Evolutionary conservation across 1,140 invertebrate genomes (phyloP).

Genomic region (Macrocentrus cingulum): DNA sequence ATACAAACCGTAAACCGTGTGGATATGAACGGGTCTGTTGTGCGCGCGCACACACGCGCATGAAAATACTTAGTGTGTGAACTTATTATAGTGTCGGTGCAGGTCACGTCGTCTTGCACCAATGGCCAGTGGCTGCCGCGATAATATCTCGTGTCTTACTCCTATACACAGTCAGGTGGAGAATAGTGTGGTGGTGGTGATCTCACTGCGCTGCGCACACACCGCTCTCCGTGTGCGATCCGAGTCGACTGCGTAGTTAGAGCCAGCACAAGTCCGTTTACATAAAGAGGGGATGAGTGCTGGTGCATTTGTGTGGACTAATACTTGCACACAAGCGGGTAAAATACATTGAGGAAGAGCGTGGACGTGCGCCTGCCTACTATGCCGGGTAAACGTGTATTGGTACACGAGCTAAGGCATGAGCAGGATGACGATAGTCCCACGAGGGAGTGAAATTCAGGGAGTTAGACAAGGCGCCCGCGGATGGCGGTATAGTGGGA

Average conservation of each 20-base stretch:
- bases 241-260: slow-evolving; percentile 25
- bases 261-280: slow-evolving; percentile 19
- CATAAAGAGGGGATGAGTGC: slow-evolving; percentile 16
- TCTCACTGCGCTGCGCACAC: not conserved
- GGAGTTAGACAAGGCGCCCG: slow-evolving; percentile 1
- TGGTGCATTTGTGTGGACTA: slow-evolving; percentile 4
- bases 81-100: not conserved
- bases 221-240: slow-evolving; percentile 6
- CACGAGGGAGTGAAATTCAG: slow-evolving; percentile 1
- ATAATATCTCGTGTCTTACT: not conserved
- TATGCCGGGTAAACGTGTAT: not conserved
- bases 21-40: slow-evolving; percentile 7
- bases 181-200: not conserved
- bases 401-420: not conserved
- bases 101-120: slow-evolving; percentile 2
- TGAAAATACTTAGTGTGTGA: too few species aligned
- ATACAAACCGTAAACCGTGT: slow-evolving; percentile 11
- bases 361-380: not conserved
- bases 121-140: not conserved
- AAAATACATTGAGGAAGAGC: not conserved
- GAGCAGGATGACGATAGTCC: not conserved
- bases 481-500: not conserved
- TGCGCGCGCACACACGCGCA: slow-evolving; percentile 10
- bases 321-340: not conserved
- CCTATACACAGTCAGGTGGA: not conserved